A percentile compares a stretch with the other conserved stretches of the same genome.
Conservation (phyloP, 64 coral and sea anemone species). For the Acropora yongei region DNA sequence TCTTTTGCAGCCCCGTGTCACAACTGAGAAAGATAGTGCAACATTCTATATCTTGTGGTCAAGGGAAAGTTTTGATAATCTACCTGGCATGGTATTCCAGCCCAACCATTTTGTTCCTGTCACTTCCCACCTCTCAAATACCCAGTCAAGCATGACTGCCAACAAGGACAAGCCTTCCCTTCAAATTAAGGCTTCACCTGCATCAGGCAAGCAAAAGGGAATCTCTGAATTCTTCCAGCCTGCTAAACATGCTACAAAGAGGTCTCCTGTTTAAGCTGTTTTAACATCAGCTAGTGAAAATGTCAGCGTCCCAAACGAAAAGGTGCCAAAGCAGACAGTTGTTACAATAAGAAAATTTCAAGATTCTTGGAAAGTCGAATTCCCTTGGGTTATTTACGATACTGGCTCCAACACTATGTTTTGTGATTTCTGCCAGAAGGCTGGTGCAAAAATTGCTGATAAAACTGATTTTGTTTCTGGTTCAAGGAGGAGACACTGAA, state of each 20-base stretch:
- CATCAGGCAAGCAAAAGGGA: constrained; percentile 9
- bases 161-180: not conserved
- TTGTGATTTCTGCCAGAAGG: constrained; percentile 25
- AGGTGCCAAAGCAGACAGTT: constrained; percentile 22
- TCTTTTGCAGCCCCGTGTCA: not conserved
- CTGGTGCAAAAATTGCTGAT: constrained; percentile 47
- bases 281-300: constrained; percentile 21
- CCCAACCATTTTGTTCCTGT: constrained; percentile 27
- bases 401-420: not conserved
- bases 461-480: constrained; percentile 57
- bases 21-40: not conserved
- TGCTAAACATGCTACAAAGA: constrained; percentile 3
- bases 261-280: not conserved
- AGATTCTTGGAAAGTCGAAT: constrained; percentile 35
- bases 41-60: constrained; percentile 16
- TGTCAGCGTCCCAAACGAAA: constrained; percentile 6
- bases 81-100: not conserved
- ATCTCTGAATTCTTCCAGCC: constrained; percentile 8
- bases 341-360: constrained; percentile 14
- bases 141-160: constrained; percentile 10
- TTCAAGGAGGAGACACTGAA: constrained; percentile 61
- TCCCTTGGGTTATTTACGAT: constrained; percentile 23
- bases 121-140: constrained; percentile 25
- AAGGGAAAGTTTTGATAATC: constrained; percentile 9
- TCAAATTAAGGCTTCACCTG: constrained; percentile 8